Base-by-base conservation (phyloP, 2,888 invertebrate species). In the Phortica okadai region DNA sequence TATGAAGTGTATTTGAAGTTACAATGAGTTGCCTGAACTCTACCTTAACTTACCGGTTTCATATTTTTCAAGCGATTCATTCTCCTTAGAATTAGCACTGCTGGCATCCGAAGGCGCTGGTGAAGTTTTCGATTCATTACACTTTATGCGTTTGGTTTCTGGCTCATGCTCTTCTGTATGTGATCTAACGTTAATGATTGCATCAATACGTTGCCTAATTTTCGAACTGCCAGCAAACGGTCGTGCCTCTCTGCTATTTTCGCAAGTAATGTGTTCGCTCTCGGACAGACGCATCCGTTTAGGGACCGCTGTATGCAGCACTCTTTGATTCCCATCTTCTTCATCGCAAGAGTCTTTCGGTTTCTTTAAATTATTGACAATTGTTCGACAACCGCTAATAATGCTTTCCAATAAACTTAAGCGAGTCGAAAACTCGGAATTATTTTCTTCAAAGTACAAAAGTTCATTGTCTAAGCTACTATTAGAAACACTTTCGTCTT, bases 21-120 rank as follows among this genome's bases (percentile, higher is more conserved):
- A 14, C 50, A 50, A 8, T 50, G 50, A 50, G 10, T 50, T 50
- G 50, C 6, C 14, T 50, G 50, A 50, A 50, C 25, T 62, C 3
- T 3, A 16, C 25, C 1, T 62, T 62, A 25, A 79, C 74, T n/a
- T 74, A 86, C 86, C 88, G 75, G 80, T 79, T 25, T 82, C 82
- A 11, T 80, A 78, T 42, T 86, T 87, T 6, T 84, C 86, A 10
- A 81, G 73, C 2, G 80, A 87, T 73, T 91, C 90, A 76, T 91
- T 91, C 78, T 91, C 91, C 76, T 91, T 91, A 5, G 91, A 91
- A 75, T 90, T 90, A 0, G 87, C 83, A 80, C 91, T 91, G 80
- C 91, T 91, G 2, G 83, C 74, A 74, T 91, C 91, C 0, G 91
- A 91, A 8, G 88, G 87, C 44, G 91, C 88, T 1, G 91, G 91